Evolutionary conservation across 2,888 invertebrate genomes (phyloP), one percentile per base, ranked within the genome.

Genomic region (Dynastes maya): DNA sequence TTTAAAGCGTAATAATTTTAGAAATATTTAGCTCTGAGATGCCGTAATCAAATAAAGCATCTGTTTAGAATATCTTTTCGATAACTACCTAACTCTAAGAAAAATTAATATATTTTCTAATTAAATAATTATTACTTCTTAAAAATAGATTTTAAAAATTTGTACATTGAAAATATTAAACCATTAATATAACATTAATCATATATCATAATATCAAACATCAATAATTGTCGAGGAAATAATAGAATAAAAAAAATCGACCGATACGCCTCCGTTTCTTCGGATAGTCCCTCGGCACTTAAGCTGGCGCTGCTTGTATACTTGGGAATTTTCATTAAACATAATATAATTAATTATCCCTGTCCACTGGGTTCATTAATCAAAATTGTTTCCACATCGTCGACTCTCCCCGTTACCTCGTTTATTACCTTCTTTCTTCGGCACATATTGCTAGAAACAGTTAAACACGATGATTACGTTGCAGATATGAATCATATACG

Each of bases 281-380:
- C 27, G 3, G 27, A 61, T 61, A 27, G 61, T 61, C 11, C 16
- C 16, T 61, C 61, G 27, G 27, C 22, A 61, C 27, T 61, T 27
- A 61, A 61, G 61, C 27, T 65, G 65, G 2, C 68, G 37, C 13
- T 27, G 27, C 49, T 49, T 27, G 27, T 27, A 49, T 22, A 49
- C 67, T 68, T 49, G 68, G 68, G 68, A 49, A 68, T 68, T 68
- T 68, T 51, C 68, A 68, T 68, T 68, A 49, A 65, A 68, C 3
- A n/a, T 22, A 68, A 68, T 49, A 51, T 68, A 68, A 68, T 68
- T 68, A 68, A 68, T 68, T 68, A 68, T 49, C 68, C 49, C 29
- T 45, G 49, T 68, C 27, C 51, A 22, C 22, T 49, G 45, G 68
- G 49, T 37, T 49, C 68, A 68, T 68, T 68, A 68, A 68, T 68